These are phyloP conservation scores for Xenentodon cancila DNA, from an alignment of 2,797 vertebrate genomes.

Conservation along the genomic window DNA sequence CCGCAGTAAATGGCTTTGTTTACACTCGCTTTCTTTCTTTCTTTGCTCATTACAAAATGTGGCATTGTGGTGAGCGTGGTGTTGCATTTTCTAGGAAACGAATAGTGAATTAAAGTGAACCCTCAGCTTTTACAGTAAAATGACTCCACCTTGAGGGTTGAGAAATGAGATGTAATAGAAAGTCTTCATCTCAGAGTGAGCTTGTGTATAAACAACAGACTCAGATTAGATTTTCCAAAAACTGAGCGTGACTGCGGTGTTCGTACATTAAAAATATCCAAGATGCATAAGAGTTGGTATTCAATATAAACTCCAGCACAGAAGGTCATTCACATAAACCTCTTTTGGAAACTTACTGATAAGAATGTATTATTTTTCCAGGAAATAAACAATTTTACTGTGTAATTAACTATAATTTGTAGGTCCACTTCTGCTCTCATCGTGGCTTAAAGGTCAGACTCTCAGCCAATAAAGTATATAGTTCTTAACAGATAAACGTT, in stretches of 20 bases:
- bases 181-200: constrained; percentile 9
- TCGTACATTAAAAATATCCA: not conserved
- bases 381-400: not conserved
- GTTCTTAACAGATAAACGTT: no score
- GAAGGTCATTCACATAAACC: not conserved
- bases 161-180: constrained; percentile 17
- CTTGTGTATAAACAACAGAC: not conserved
- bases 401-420: not conserved
- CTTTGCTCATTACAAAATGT: constrained; percentile 10
- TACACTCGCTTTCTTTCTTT: constrained; percentile 7
- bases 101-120: constrained; percentile 28
- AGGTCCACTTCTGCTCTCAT: no score
- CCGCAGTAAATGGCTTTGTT: constrained; percentile 12
- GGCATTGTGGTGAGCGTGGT: constrained; percentile 14
- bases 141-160: constrained; percentile 16
- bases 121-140: constrained; percentile 27
- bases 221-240: constrained; percentile 4
- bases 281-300: no score
- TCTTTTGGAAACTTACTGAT: not conserved
- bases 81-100: constrained; percentile 18
- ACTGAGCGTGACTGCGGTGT: not conserved
- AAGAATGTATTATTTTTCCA: not conserved
- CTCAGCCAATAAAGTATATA: no score
- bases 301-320: not conserved
- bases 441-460: no score